These are phyloP conservation scores for Enteromius argenteus DNA, from an alignment of 2,797 vertebrate species.

Conservation along the genomic window DNA sequence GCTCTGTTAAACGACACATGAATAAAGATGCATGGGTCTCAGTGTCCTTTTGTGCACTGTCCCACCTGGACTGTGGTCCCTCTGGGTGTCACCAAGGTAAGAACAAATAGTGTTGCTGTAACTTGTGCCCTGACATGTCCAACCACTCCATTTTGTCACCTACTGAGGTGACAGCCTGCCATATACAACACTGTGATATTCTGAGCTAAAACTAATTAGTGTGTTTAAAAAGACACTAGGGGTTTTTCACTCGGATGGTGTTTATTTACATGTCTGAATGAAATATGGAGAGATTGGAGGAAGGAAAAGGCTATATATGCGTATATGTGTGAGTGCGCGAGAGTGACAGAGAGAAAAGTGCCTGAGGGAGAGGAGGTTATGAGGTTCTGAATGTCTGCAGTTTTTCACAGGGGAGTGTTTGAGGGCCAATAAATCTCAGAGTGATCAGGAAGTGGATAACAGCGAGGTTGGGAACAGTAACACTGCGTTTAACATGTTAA, in stretches of 20 bases:
- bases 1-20: conserved; percentile 66
- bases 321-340: conserved; percentile 56
- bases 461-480: conserved; percentile 73
- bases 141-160: background rate
- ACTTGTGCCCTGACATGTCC: conserved; percentile 3
- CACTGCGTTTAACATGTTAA: conserved; percentile 66
- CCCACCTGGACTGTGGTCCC: conserved; percentile 31
- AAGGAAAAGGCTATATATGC: conserved; percentile 16
- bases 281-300: conserved; percentile 37
- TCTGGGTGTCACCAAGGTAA: conserved; percentile 44
- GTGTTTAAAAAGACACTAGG: conserved; percentile 67
- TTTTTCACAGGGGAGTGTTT: conserved; percentile 71
- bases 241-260: conserved; percentile 67
- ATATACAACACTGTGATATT: conserved; percentile 65
- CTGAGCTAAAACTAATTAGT: conserved; percentile 70
- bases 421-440: conserved; percentile 75
- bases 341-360: conserved; percentile 61
- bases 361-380: conserved; percentile 73
- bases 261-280: conserved; percentile 74
- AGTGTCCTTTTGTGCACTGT: conserved; percentile 63
- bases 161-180: conserved; percentile 21
- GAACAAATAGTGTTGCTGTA: conserved; percentile 55
- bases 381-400: conserved; percentile 74
- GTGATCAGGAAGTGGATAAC: conserved; percentile 77
- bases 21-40: conserved; percentile 47